Evolutionary conservation across 2,113 vertebrate species (phyloP).

Genomic region (Lota lota): DNA sequence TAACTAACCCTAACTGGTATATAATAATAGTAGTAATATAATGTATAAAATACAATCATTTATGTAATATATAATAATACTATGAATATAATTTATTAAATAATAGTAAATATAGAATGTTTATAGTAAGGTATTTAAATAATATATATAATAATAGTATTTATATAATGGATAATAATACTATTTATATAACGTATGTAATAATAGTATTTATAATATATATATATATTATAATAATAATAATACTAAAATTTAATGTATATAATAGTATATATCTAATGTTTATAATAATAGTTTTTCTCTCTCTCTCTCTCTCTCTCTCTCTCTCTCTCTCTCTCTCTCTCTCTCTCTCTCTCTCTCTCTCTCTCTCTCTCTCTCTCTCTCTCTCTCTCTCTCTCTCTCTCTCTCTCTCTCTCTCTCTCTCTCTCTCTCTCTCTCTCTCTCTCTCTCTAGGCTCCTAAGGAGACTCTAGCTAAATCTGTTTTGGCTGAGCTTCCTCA

Average conservation of each 20-base stretch:
- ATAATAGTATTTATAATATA: neutral
- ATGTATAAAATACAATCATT: too few species aligned
- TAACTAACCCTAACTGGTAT: neutral
- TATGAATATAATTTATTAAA: neutral
- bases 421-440: neutral
- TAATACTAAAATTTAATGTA: neutral
- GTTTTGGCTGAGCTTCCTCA: conserved; percentile 96
- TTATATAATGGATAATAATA: too few species aligned
- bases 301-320: too few species aligned
- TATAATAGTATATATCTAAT: neutral
- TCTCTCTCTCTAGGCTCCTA: conserved; percentile 81
- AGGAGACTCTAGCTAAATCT: conserved; percentile 95
- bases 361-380: too few species aligned
- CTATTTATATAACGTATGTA: neutral
- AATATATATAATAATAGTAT: too few species aligned
- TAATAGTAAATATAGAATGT: neutral
- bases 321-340: too few species aligned
- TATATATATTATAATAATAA: neutral
- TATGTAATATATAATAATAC: neutral
- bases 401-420: neutral
- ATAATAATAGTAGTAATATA: neutral
- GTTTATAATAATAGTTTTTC: too few species aligned
- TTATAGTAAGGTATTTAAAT: too few species aligned
- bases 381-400: neutral
- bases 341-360: neutral